A percentile compares a stretch with the other conserved stretches of the same genome.
Evolutionary conservation across 2,888 invertebrate species (phyloP).

Genomic region (Drosophila picticornis): DNA sequence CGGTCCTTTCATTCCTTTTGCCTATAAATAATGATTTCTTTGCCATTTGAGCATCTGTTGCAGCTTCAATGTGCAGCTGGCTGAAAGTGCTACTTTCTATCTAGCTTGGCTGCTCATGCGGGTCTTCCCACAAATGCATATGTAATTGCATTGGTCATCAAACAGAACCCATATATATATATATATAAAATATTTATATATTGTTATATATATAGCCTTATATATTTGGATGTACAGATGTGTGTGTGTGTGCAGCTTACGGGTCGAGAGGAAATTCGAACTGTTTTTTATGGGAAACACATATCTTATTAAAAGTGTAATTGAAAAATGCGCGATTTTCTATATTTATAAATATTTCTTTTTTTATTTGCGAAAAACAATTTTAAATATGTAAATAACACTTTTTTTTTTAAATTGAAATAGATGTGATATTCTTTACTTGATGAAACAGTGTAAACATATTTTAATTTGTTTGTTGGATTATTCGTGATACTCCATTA

Average conservation of each 20-base stretch:
- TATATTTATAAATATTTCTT: not conserved
- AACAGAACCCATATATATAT: constrained; percentile 12
- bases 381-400: not conserved
- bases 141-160: constrained; percentile 46
- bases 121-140: constrained; percentile 48
- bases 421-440: not conserved
- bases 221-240: not conserved
- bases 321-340: not conserved
- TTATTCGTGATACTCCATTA: not conserved
- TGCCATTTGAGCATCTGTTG: constrained; percentile 56
- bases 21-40: constrained; percentile 73
- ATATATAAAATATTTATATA: too few relatives aligned
- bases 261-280: not conserved
- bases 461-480: not conserved
- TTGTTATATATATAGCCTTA: too few relatives aligned
- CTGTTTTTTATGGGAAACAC: not conserved
- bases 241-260: not conserved
- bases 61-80: constrained; percentile 28
- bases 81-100: constrained; percentile 6
- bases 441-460: not conserved
- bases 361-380: not conserved
- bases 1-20: constrained; percentile 32
- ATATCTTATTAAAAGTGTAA: not conserved
- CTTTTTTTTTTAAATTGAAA: not conserved
- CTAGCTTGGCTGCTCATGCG: constrained; percentile 39